These are phyloP conservation scores for Tipula unca DNA, from an alignment of 2,888 invertebrate species.

Conservation along the genomic window DNA sequence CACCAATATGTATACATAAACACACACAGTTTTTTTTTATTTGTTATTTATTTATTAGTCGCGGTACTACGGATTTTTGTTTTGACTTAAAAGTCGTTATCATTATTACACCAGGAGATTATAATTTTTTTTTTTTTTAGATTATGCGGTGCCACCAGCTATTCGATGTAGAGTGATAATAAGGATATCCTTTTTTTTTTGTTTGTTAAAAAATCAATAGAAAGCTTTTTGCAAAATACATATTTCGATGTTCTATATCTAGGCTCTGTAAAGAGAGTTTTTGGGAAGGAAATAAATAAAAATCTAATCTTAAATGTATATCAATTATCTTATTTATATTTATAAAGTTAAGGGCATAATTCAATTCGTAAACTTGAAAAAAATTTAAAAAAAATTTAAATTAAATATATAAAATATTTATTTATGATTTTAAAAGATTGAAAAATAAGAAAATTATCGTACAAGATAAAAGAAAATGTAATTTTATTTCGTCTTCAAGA, in stretches of 20 bases:
- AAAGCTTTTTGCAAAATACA: background rate
- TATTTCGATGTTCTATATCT: background rate
- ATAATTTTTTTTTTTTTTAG: background rate
- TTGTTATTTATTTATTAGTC: background rate
- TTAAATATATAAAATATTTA: background rate
- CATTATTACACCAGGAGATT: background rate
- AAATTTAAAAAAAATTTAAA: background rate
- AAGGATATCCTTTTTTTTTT: background rate
- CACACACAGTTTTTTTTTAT: background rate
- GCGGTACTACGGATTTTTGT: background rate
- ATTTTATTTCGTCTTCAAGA: too few relatives aligned
- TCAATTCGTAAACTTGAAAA: background rate
- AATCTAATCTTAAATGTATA: background rate
- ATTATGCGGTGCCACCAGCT: background rate
- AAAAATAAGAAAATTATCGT: background rate
- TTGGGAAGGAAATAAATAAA: background rate
- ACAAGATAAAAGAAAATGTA: background rate
- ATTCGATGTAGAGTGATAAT: background rate
- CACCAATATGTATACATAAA: background rate
- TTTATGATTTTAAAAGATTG: background rate
- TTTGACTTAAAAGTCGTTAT: background rate
- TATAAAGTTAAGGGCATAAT: background rate
- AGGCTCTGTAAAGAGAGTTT: background rate
- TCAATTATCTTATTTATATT: slow-evolving; percentile 14
- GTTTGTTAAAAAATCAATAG: background rate